Percentiles rank a stretch among this genome's conserved stretches.
These are phyloP conservation scores for Solenodon paradoxus DNA, from an alignment of 2,113 vertebrate species.

Conservation along the genomic window DNA sequence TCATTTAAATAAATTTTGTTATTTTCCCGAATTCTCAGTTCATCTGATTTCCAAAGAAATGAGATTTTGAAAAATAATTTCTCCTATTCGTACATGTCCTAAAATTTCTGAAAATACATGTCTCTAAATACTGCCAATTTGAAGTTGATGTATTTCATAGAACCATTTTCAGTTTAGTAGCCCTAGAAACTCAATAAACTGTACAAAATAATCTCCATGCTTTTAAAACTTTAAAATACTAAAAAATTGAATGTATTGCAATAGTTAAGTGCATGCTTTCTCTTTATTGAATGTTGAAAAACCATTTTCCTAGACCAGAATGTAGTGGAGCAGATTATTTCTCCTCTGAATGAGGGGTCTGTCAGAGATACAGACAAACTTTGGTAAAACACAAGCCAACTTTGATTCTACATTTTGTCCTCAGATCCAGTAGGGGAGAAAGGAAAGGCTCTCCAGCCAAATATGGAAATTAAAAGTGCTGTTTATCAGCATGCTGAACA, in stretches of 20 bases:
- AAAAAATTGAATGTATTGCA: neutral
- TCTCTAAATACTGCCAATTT: no score
- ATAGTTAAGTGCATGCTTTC: neutral
- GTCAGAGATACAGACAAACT: neutral
- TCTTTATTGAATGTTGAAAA: conserved; percentile 15
- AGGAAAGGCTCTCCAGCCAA: neutral
- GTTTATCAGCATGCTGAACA: neutral
- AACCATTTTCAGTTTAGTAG: neutral
- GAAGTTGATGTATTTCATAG: neutral
- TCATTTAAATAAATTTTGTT: neutral
- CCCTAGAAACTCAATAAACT: neutral
- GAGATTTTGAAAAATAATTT: neutral
- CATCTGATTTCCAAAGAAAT: neutral
- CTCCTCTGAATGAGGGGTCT: neutral
- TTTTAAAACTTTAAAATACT: neutral
- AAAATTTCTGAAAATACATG: no score
- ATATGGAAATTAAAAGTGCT: neutral
- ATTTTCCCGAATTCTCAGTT: neutral
- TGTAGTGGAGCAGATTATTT: neutral
- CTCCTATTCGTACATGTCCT: neutral
- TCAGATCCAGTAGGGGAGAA: neutral
- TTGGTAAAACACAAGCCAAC: neutral
- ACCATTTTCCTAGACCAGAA: neutral
- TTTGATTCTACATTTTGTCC: neutral
- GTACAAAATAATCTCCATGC: neutral